These are phyloP conservation scores for Actias luna DNA, from an alignment of 2,888 invertebrate species.

Conservation along the genomic window DNA sequence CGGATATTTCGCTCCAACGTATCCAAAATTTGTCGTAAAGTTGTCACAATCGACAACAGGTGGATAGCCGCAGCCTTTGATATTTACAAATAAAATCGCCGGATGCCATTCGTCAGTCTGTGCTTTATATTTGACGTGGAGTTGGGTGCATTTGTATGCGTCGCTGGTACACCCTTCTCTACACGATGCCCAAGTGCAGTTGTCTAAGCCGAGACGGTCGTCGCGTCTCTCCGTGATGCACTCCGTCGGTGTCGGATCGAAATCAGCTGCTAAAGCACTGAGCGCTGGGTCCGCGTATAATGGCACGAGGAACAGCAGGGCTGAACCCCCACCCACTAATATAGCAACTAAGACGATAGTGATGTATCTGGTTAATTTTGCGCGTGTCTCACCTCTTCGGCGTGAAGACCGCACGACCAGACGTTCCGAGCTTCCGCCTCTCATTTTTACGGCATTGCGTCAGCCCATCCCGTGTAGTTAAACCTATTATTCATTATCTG, in stretches of 20 bases:
- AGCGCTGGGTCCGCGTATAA: slow-evolving; percentile 77
- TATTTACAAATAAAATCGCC: slow-evolving; percentile 87
- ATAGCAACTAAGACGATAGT: slow-evolving; percentile 71
- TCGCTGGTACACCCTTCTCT: slow-evolving; percentile 92
- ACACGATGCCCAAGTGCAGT: slow-evolving; percentile 91
- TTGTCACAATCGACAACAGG: slow-evolving; percentile 89
- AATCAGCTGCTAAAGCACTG: slow-evolving; percentile 87
- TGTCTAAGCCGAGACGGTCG: slow-evolving; percentile 87
- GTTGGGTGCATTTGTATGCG: slow-evolving; percentile 85
- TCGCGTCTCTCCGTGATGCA: slow-evolving; percentile 87
- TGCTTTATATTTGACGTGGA: slow-evolving; percentile 84
- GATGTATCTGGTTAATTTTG: slow-evolving; percentile 69
- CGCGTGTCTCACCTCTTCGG: slow-evolving; percentile 67
- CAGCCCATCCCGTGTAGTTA: slow-evolving; percentile 65
- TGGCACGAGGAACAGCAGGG: slow-evolving; percentile 74
- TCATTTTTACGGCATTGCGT: slow-evolving; percentile 69
- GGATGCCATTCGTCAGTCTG: slow-evolving; percentile 77
- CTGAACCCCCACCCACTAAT: slow-evolving; percentile 72
- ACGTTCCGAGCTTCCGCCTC: slow-evolving; percentile 75
- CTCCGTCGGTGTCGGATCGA: slow-evolving; percentile 87
- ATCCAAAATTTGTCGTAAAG: slow-evolving; percentile 87
- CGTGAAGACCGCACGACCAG: slow-evolving; percentile 66
- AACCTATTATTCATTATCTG: slow-evolving; percentile 46
- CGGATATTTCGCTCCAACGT: slow-evolving; percentile 84
- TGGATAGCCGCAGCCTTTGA: slow-evolving; percentile 92